Evolutionary conservation across 37 sponge, comb jelly and placozoan species (phyloP).

Genomic region (Spongilla lacustris): DNA sequence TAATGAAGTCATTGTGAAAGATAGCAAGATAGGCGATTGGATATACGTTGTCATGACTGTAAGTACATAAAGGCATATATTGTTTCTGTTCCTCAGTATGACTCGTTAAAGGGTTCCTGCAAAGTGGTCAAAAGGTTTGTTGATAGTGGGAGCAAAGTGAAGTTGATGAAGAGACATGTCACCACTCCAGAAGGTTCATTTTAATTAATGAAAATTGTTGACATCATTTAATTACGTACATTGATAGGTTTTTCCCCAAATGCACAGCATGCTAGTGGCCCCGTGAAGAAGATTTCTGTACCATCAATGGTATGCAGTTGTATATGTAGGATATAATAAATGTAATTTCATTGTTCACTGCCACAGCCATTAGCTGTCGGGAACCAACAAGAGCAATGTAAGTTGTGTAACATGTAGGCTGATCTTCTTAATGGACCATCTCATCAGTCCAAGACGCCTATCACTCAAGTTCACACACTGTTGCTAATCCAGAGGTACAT

Average conservation of each 20-base stretch:
- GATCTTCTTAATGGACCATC: neutral
- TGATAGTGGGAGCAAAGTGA: slow-evolving; percentile 8
- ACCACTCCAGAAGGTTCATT: slow-evolving; percentile 9
- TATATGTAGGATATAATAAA: no score
- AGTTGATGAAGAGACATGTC: neutral
- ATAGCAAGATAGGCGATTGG: slow-evolving; percentile 62
- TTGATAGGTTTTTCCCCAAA: neutral
- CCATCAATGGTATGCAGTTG: neutral
- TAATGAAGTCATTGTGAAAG: slow-evolving; percentile 46
- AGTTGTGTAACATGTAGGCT: neutral
- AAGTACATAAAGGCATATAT: neutral
- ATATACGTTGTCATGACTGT: slow-evolving; percentile 47
- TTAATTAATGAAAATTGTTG: neutral
- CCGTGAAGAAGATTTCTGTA: neutral
- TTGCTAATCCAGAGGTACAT: slow-evolving; percentile 14
- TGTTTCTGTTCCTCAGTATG: neutral
- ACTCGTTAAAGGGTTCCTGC: slow-evolving; percentile 31
- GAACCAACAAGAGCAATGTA: neutral
- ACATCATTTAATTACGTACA: neutral
- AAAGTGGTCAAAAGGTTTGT: slow-evolving; percentile 60
- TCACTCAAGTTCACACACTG: neutral
- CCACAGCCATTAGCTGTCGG: neutral
- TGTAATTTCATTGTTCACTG: neutral
- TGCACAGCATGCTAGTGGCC: neutral
- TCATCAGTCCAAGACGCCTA: neutral